Base-by-base conservation (phyloP, 2,113 vertebrate species). In the Xenus cinereus region DNA sequence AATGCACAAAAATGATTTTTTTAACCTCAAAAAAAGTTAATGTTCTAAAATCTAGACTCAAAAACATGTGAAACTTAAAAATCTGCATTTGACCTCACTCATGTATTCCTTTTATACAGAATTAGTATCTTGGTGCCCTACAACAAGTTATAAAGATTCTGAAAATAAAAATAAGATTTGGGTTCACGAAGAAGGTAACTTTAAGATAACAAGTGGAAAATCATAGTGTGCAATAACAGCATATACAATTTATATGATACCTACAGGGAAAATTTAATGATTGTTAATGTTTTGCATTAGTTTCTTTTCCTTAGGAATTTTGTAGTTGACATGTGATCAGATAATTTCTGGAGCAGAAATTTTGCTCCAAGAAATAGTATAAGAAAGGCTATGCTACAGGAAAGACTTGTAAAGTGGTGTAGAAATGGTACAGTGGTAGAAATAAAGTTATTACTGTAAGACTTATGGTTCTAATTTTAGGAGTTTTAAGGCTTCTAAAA, bases 241-340 rank as follows among this genome's bases (percentile, higher is more conserved):
- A 56, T 28, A 41, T 17, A 51, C 2, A 59, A 68, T 39, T 51
- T 62, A 12, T 56, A 57, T 66, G 1, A 35, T 46, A 50, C 30
- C 12, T 79, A 32, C 14, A 68, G 12, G 27, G 30, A 90, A 76
- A 90, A 57, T 41, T 14, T 19, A 88, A 27, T 0, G 0, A 4
- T 41, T 0, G 0, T 4, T 45, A 11, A 2, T 48, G 1, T 16
- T 84, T 63, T 89, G 10, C 3, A 12, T 80, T 76, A 20, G 9
- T 75, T 57, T 48, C 11, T 53, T 81, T 85, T 64, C 9, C 51
- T 76, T 33, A 45, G 30, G 12, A 64, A 69, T 4, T 73, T 86
- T 72, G 9, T 60, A 54, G 24, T 37, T 84, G 50, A 51, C 24
- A 33, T 17, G 27, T 15, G 59, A 78, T 32, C 39, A 66, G 23